Percentiles rank a stretch among this genome's conserved stretches.
These are phyloP conservation scores for Drosophila antonietae DNA, from an alignment of 2,888 invertebrate genomes.

Conservation along the genomic window DNA sequence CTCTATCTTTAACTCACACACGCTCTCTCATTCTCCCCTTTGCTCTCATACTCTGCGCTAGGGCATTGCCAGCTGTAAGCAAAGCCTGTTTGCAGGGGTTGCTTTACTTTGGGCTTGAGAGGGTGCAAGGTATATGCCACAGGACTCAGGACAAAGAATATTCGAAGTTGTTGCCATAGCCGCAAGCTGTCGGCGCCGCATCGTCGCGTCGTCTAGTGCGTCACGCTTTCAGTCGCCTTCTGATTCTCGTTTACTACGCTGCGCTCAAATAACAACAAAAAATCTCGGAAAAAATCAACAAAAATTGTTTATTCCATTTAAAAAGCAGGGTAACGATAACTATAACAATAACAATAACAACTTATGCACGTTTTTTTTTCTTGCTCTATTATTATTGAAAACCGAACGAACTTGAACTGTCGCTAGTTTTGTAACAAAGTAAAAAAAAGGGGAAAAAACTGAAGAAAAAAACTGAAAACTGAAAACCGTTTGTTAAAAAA, in stretches of 20 bases:
- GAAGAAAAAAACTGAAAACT: conserved; percentile 23
- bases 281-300: conserved; percentile 20
- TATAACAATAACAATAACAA: conserved; percentile 14
- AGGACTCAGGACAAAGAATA: conserved; percentile 59
- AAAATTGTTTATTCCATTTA: conserved; percentile 55
- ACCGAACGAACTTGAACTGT: conserved; percentile 72
- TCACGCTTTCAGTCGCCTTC: conserved; percentile 64
- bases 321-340: conserved; percentile 48
- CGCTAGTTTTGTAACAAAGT: conserved; percentile 52
- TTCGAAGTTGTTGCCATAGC: conserved; percentile 57
- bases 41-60: neutral
- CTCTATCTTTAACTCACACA: neutral
- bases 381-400: conserved; percentile 27
- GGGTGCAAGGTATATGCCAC: conserved; percentile 40
- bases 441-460: conserved; percentile 11
- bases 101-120: conserved; percentile 43
- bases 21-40: neutral
- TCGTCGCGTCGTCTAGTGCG: conserved; percentile 49
- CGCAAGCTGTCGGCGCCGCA: conserved; percentile 72
- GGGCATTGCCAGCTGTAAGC: conserved; percentile 59
- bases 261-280: conserved; percentile 36
- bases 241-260: conserved; percentile 67
- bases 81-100: conserved; percentile 56
- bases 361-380: conserved; percentile 21
- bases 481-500: conserved; percentile 41